A percentile compares a stretch with the other conserved stretches of the same genome.
Evolutionary conservation across 2,113 vertebrate species (phyloP).

Genomic region (Tachuris rubrigastra): DNA sequence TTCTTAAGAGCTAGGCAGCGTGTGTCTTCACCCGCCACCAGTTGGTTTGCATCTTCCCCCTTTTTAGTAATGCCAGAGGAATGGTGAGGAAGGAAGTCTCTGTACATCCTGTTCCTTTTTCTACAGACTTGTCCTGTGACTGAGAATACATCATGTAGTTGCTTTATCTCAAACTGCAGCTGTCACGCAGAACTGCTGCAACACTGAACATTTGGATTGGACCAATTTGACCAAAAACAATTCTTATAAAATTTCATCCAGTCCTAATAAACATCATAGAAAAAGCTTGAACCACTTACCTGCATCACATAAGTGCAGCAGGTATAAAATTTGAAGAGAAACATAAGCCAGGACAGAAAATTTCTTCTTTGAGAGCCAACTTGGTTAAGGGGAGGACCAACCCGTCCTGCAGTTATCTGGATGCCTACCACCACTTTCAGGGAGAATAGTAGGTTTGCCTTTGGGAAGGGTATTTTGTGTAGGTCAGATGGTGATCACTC

Average conservation of each 20-base stretch:
- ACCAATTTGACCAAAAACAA: background rate
- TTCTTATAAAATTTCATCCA: background rate
- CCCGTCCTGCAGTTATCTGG: background rate
- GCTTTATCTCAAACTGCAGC: background rate
- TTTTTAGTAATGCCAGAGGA: slow-evolving; percentile 50
- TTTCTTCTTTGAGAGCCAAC: background rate
- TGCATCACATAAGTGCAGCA: background rate
- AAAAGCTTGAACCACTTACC: background rate
- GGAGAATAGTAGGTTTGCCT: background rate
- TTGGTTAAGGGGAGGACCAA: background rate
- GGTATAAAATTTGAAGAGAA: background rate
- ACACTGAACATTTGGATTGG: background rate
- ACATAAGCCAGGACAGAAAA: background rate
- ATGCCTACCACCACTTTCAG: background rate
- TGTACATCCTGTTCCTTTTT: slow-evolving; percentile 44
- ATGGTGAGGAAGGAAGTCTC: slow-evolving; percentile 62
- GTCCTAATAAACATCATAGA: background rate
- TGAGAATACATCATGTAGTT: background rate
- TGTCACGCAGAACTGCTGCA: background rate
- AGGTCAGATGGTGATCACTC: background rate
- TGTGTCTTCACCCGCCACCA: background rate
- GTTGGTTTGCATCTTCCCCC: slow-evolving; percentile 3
- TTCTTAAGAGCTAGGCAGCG: background rate
- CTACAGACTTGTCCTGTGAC: background rate
- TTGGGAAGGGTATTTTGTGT: background rate